Percentiles rank a stretch among this genome's conserved stretches.
These are phyloP conservation scores for Echinometra lucunter DNA, from an alignment of 53 echinoderm and acorn worm species.

Conservation along the genomic window DNA sequence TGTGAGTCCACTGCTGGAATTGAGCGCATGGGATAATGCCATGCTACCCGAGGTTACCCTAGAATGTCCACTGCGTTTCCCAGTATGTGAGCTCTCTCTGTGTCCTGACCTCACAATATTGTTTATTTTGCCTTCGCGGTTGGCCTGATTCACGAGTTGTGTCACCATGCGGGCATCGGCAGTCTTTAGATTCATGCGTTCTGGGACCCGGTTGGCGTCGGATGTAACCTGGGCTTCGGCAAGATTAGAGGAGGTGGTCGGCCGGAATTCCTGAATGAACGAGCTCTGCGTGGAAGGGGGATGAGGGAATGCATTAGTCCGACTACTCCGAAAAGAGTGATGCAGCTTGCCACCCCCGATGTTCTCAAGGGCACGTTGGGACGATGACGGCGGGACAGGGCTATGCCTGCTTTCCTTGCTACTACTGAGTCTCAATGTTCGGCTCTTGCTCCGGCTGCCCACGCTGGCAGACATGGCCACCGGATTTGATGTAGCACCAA, in stretches of 20 bases:
- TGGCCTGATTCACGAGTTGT: conserved; percentile 95
- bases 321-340: conserved; percentile 67
- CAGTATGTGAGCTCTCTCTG: conserved; percentile 84
- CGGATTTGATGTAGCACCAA: conserved; percentile 55
- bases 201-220: conserved; percentile 60
- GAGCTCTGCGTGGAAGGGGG: conserved; percentile 79
- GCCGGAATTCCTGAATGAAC: conserved; percentile 74
- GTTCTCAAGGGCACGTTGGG: conserved; percentile 79
- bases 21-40: conserved; percentile 85
- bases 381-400: conserved; percentile 77
- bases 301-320: conserved; percentile 75
- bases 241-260: conserved; percentile 82
- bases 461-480: conserved; percentile 30
- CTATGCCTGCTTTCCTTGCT: conserved; percentile 71
- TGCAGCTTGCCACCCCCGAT: conserved; percentile 79
- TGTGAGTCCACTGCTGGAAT: conserved; percentile 79
- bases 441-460: conserved; percentile 34
- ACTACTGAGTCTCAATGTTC: conserved; percentile 68
- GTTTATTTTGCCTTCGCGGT: conserved; percentile 92
- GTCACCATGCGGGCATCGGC: conserved; percentile 97
- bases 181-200: conserved; percentile 74
- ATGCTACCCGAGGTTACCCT: conserved; percentile 83
- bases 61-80: conserved; percentile 77
- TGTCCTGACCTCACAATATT: conserved; percentile 87
- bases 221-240: conserved; percentile 61